Evolutionary conservation across 1,140 invertebrate genomes (phyloP), one percentile per base, ranked within the genome.

Genomic region (Lethrus apterus): DNA sequence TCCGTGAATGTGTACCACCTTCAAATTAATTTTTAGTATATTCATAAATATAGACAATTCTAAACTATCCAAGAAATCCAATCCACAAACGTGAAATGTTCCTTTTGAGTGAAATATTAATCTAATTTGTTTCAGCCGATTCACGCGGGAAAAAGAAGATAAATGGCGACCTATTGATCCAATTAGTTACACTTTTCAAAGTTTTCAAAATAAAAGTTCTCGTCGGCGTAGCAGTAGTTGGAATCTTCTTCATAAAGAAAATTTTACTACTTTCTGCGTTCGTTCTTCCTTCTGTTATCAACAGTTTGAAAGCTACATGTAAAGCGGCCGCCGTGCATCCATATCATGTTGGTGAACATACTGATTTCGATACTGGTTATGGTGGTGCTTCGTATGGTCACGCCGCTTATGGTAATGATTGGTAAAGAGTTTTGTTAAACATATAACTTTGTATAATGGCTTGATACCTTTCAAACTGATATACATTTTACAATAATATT

Each of bases 181-280:
- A 79, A 1, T 53, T 82, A 18, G 65, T 81, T 0, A 77, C 77
- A 29, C 52, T 83, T 9, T 50, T 82, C 17, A 77, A 79, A 14
- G 60, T 79, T 0, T 51, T 81, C 32, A 83, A 83, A 64, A 63
- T 78, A 2, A 83, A 82, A 46, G 56, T 80, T 4, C 52, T 82
- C 31, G 59, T 83, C 2, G 64, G 79, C 3, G 76, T 81, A 0
- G 73, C 82, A 8, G 70, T 83, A 8, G 60, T 82, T 2, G 71
- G 73, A 2, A 75, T 83, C 1, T 70, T 83, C 46, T 70, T 81
- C 51, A 80, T 83, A 45, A 84, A 84, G 66, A 84, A 83, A 51
- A 62, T 84, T 5, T 61, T 83, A 5, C 61, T 83, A 2, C 51
- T 81, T 0, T 78, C 72, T 1, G 79, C 79, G 0, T 48, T 83